These are phyloP conservation scores for Drosophila elegans DNA, from an alignment of 1,140 invertebrate genomes.

Conservation along the genomic window DNA sequence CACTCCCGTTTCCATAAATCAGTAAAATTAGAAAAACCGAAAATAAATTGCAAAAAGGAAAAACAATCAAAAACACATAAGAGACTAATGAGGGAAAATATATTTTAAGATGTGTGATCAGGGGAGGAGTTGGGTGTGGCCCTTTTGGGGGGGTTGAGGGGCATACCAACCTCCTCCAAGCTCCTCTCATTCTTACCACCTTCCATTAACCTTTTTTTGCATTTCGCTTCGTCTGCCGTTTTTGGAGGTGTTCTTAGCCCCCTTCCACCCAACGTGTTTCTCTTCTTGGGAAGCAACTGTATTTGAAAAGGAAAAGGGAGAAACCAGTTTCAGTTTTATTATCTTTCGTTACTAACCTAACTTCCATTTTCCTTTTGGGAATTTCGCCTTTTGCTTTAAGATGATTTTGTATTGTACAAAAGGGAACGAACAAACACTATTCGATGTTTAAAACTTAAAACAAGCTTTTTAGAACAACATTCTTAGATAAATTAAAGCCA, in stretches of 20 bases:
- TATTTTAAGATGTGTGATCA: not conserved
- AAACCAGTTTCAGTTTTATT: constrained; percentile 75
- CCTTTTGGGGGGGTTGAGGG: too few relatives aligned
- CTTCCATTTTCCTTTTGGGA: constrained; percentile 73
- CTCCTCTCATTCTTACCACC: not conserved
- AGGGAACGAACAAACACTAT: not conserved
- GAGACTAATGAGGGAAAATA: constrained; percentile 18
- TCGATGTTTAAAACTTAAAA: too few relatives aligned
- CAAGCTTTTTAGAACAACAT: too few relatives aligned
- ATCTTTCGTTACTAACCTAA: constrained; percentile 23
- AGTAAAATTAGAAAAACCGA: constrained; percentile 68
- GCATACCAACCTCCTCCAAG: not conserved
- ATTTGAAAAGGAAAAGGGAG: constrained; percentile 82
- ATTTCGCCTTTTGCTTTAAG: constrained; percentile 41
- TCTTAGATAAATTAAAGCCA: not conserved
- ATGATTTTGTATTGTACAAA: not conserved
- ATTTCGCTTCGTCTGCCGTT: constrained; percentile 2
- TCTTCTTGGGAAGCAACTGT: constrained; percentile 70
- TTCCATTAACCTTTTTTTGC: constrained; percentile 6
- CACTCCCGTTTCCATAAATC: constrained; percentile 65
- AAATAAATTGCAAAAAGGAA: constrained; percentile 21
- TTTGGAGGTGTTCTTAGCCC: constrained; percentile 1
- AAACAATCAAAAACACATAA: constrained; percentile 2
- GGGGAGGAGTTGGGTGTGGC: not conserved
- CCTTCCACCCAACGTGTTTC: not conserved